phyloP scores from a whole-genome alignment of 2,888 invertebrate genomes.

The Macrophya annulata region DNA sequence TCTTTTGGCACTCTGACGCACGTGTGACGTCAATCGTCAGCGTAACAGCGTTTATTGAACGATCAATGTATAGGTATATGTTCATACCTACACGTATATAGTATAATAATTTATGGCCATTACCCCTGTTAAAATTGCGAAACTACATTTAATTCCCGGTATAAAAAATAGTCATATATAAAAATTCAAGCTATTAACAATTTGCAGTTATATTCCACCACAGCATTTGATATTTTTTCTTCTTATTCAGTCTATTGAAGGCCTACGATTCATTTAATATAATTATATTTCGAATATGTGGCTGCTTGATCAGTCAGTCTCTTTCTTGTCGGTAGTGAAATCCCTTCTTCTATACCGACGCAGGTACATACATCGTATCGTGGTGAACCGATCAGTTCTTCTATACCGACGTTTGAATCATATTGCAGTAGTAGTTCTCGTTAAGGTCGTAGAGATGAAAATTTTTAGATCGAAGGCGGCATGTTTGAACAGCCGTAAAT shows the following conservation, averaged over 20 bases:
- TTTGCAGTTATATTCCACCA: background rate
- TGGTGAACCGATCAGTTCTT: background rate
- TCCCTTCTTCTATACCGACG: background rate
- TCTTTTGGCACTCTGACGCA: constrained; percentile 77
- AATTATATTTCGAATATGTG: background rate
- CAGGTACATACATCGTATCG: background rate
- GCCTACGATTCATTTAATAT: background rate
- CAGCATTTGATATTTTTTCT: background rate
- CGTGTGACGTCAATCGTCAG: constrained; percentile 77
- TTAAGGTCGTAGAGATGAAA: background rate
- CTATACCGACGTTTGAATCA: background rate
- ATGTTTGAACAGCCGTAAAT: background rate
- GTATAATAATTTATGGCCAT: constrained; percentile 13
- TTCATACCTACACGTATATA: background rate
- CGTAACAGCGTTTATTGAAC: constrained; percentile 46
- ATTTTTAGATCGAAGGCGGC: background rate
- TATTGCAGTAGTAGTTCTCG: background rate
- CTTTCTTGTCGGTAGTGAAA: background rate
- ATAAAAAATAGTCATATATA: background rate
- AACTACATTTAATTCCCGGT: background rate
- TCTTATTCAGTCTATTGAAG: background rate
- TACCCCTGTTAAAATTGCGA: constrained; percentile 9
- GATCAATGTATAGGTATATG: constrained; percentile 41
- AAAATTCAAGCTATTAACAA: background rate
- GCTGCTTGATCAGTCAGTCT: background rate